Base-by-base conservation (phyloP, 2,113 vertebrate species). In the Anarhynchus alexandrinus region DNA sequence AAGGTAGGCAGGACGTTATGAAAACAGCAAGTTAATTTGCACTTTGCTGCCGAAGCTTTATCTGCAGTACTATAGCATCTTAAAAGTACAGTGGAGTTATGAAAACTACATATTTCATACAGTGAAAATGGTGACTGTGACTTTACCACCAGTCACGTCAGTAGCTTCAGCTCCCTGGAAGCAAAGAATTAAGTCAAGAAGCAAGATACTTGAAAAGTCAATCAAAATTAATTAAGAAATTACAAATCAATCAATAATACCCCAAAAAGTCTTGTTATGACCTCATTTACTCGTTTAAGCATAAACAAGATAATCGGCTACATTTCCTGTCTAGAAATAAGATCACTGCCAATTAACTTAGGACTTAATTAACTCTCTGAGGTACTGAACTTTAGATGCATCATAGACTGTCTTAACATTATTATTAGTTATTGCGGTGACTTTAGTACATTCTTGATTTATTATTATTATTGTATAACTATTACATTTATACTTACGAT, bases 261-360 rank as follows among this genome's bases (percentile, higher is more conserved):
- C 93, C 93, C 88, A 79, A 97, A 97, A 98, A 96, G 81, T 96
- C 94, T 95, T 92, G 54, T 97, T 96, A 97, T 97, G 94, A 96
- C 71, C 90, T 98, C 67, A 77, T 91, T 95, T 97, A 95, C 91
- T 97, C 93, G 81, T 97, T 97, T 96, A 97, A 96, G 88, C 83
- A 95, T 93, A 98, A 98, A 97, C 96, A 97, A 97, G 91, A 91
- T 97, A 97, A 98, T 98, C 93, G 40, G 86, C 81, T 93, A 90
- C 83, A 72, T 95, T 98, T 97, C 96, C 97, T 98, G 91, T 95
- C 96, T 97, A 90, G 88, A 97, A 95, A 97, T 94, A 97, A 96
- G 96, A 98, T 97, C 88, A 96, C 96, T 98, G 92, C 81, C 96
- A 98, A 98, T 98, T 98, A 98, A 97, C 94, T 95, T 97, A 96